Base-by-base conservation (phyloP, 2,113 vertebrate species). In the Odobenus rosmarus region DNA sequence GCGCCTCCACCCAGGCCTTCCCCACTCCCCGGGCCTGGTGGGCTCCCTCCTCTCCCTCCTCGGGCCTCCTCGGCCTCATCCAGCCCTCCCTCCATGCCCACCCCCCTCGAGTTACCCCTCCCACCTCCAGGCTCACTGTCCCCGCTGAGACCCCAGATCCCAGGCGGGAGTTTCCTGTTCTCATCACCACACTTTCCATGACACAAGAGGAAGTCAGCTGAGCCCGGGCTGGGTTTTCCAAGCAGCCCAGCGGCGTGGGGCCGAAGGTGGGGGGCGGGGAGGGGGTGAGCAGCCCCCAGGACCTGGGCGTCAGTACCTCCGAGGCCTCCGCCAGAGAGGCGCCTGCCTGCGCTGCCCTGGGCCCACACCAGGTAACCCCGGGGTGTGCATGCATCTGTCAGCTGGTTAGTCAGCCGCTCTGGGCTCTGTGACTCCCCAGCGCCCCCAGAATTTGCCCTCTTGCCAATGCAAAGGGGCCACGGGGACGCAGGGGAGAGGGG, bases 181-280 rank as follows among this genome's bases (percentile, higher is more conserved):
- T 39, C 88, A 31, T 53, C 76, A 49, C 87, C 28, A 36, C 82
- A 97, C 88, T 98, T 98, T 97, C 97, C 97, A 88, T 98, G 97
- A 98, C 98, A 97, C 96, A 95, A 98, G 90, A 98, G 98, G 97
- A 98, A 98, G 98, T 98, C 96, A 87, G 86, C 94, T 81, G 96
- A 76, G 81, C 93, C 1, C 2, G 24, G 69, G 93, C 64, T 91
- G 95, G 96, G 97, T 93, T 97, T 98, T 98, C 97, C 97, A 98
- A 46, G 92, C 86, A 24, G 85, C 74, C 18, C 0, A 64, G 76
- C 64, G 18, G 24, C 61, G 88, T 59, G 86, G 90, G 83, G 92
- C 93, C 72, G 3, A 18, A 46, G 95, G 81, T 42, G 39, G 82
- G 96, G 85, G 79, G 10, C 6, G 33, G 49, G 93, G 95, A 61